Base-by-base conservation (phyloP, 2,888 invertebrate genomes). In the Papilio elwesi region DNA sequence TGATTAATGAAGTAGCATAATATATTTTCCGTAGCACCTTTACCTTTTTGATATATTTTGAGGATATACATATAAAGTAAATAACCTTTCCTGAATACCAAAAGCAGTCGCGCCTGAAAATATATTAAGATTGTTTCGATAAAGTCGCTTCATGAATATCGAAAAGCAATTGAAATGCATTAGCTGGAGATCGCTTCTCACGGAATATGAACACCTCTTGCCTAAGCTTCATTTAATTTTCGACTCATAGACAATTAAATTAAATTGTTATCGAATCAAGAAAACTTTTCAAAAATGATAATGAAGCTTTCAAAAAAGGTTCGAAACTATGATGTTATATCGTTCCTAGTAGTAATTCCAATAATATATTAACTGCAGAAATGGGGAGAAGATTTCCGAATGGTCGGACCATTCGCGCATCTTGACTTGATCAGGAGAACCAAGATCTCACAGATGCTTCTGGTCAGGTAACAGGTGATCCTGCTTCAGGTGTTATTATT, bases 131-230 rank as follows among this genome's bases (percentile, higher is more conserved):
- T 53, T 16, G 10, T 64, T 53, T 66, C 15, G 66, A 71, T 66
- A 57, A 66, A 48, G 7, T 49, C 38, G 36, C 57, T 51, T 71
- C 71, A 71, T 71, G 71, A 71, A 71, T 71, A 71, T 49, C 57
- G 51, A 66, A 71, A 66, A 53, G 57, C 71, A 51, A 66, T 71
- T 66, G 65, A 71, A 71, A 71, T 66, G 57, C 71, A 71, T 71
- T 71, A 71, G 13, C 48, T 38, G 8, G 57, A 57, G 55, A 55
- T 10, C 26, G 55, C 55, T 26, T 57, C 57, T 38, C 55, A 6
- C 9, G 13, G 57, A 57, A 8, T 57, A 57, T 57, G 8, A 13
- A 38, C 38, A 57, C 36, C 57, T 57, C n/a, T 36, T 0, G 36
- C 13, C 57, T 38, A 57, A 57, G 8, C 36, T 57, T 57, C 13